Conservation (phyloP, 2,888 invertebrate species). For the Anthoptus insignis region DNA sequence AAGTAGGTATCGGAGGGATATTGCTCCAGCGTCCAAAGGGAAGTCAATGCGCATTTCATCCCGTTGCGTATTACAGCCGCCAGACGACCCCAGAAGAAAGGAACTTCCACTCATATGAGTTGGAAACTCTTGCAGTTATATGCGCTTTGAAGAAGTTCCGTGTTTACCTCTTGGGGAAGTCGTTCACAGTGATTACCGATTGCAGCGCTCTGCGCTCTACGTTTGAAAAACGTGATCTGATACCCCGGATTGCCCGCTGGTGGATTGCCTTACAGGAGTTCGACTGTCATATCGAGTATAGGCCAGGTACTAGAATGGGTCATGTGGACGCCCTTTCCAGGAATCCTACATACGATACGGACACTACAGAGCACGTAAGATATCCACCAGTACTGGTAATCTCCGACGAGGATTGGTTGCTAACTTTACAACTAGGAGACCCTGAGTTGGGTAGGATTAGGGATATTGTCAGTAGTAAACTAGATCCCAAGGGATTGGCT, state of each 20-base stretch:
- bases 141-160: conserved; percentile 38
- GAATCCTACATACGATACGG: neutral
- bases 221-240: conserved; percentile 36
- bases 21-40: conserved; percentile 17
- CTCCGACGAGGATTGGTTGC: neutral
- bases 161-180: conserved; percentile 39
- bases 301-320: conserved; percentile 28
- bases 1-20: conserved; percentile 31
- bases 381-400: neutral
- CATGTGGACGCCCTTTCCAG: conserved; percentile 33
- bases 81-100: conserved; percentile 47
- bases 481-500: conserved; percentile 36
- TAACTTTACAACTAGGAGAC: neutral
- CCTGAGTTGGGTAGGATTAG: neutral
- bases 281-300: conserved; percentile 34
- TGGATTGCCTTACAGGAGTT: conserved; percentile 39
- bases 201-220: conserved; percentile 43
- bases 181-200: conserved; percentile 41
- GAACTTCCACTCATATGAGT: conserved; percentile 47
- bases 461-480: neutral
- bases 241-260: conserved; percentile 40
- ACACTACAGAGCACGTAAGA: neutral
- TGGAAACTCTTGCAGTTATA: conserved; percentile 50
- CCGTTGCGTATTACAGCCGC: conserved; percentile 47
- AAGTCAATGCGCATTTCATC: neutral